Conservation (phyloP, 2,113 vertebrate genomes). For the Odontophorus gujanensis region DNA sequence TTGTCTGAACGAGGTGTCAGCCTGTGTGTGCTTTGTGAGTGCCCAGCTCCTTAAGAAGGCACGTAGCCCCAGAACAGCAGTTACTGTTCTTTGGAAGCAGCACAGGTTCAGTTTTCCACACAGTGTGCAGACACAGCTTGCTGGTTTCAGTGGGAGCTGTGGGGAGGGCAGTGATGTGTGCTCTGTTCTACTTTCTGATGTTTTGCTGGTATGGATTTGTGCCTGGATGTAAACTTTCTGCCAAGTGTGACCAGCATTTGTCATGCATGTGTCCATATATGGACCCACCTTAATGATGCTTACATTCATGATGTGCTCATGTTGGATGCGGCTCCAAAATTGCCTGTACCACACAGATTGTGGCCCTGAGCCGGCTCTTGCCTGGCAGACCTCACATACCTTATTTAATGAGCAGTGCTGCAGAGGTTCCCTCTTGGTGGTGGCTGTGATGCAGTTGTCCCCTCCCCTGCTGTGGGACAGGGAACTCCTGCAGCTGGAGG, state of each 20-base stretch:
- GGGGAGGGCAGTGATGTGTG: neutral
- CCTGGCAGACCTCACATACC: slow-evolving; percentile 17
- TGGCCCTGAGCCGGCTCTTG: neutral
- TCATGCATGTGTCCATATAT: neutral
- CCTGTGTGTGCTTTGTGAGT: neutral
- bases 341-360: neutral
- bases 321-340: slow-evolving; percentile 12
- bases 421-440: neutral
- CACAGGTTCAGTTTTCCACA: neutral
- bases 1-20: neutral
- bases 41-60: neutral
- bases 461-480: too few species aligned
- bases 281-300: slow-evolving; percentile 5
- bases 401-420: neutral
- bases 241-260: neutral
- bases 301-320: neutral
- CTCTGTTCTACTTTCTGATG: neutral
- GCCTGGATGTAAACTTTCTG: neutral
- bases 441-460: too few species aligned
- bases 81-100: neutral
- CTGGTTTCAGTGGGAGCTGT: neutral
- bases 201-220: neutral
- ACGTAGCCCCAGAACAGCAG: neutral
- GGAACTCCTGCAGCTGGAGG: neutral
- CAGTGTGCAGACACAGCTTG: neutral